Percentiles rank a stretch among this genome's conserved stretches.
phyloP scores from a whole-genome alignment of 2,113 vertebrate species.

The Sorex araneus region DNA sequence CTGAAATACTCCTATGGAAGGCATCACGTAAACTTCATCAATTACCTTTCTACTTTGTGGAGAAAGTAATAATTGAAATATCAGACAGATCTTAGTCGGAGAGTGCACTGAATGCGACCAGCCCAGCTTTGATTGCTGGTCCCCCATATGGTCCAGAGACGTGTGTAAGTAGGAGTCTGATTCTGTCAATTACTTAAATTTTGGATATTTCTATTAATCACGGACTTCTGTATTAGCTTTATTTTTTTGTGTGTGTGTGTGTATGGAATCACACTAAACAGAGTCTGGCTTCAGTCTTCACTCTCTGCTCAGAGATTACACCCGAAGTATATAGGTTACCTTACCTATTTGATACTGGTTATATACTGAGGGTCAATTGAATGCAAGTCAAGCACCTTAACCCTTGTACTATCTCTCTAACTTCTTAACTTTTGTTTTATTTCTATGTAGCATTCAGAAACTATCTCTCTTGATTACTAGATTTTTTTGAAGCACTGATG shows the following conservation, averaged over 20 bases:
- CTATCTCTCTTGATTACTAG: background rate
- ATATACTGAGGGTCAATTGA: too few species aligned
- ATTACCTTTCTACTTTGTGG: background rate
- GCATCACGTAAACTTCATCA: background rate
- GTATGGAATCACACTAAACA: too few species aligned
- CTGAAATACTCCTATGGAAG: background rate
- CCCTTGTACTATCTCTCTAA: too few species aligned
- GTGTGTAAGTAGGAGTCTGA: background rate
- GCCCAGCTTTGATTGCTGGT: too few species aligned
- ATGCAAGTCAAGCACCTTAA: too few species aligned
- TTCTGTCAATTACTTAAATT: background rate
- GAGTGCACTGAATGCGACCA: background rate
- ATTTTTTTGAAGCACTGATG: background rate
- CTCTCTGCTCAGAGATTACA: too few species aligned
- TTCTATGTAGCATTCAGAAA: background rate
- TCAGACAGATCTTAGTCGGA: background rate
- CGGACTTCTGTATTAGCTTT: background rate
- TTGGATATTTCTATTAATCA: conserved; percentile 1
- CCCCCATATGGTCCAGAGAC: too few species aligned
- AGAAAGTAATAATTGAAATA: conserved; percentile 3
- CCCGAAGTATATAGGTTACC: too few species aligned
- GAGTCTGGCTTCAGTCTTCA: too few species aligned
- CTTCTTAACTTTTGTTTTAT: background rate
- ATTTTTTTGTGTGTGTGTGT: background rate
- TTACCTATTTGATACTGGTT: too few species aligned